Evolutionary conservation across 2,113 vertebrate species (phyloP).

Genomic region (Eurypyga helias): DNA sequence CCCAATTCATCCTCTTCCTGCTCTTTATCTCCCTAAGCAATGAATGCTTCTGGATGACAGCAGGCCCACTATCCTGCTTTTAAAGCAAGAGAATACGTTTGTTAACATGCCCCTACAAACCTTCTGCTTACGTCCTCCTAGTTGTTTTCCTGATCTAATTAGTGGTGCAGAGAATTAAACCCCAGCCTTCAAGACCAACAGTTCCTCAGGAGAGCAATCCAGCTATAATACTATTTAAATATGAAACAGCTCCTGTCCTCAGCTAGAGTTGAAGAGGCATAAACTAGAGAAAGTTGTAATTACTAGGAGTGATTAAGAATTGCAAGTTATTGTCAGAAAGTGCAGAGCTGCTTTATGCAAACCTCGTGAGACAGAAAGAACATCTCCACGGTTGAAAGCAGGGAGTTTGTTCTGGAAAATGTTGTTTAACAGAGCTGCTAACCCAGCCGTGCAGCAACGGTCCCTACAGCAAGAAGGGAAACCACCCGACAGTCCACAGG

Average conservation of each 20-base stretch:
- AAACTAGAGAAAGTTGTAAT: conserved; percentile 57
- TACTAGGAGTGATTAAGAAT: conserved; percentile 66
- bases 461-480: background rate
- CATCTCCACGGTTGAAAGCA: accelerated
- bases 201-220: conserved; percentile 54
- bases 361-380: background rate
- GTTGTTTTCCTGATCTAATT: conserved; percentile 58
- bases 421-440: background rate
- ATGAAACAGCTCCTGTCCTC: conserved; percentile 66
- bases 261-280: background rate
- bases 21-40: background rate
- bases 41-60: background rate
- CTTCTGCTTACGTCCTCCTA: background rate
- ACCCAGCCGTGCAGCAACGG: accelerated
- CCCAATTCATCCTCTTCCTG: background rate
- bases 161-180: conserved; percentile 70
- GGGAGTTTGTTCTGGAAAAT: background rate
- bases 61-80: accelerated
- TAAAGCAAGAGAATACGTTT: background rate
- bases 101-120: background rate
- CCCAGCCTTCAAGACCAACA: conserved; percentile 35
- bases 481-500: accelerated
- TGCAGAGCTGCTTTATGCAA: background rate
- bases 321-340: conserved; percentile 21
- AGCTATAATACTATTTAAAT: conserved; percentile 58